Evolutionary conservation across 2,888 invertebrate genomes (phyloP).

Genomic region (Metopia argyrocephala): DNA sequence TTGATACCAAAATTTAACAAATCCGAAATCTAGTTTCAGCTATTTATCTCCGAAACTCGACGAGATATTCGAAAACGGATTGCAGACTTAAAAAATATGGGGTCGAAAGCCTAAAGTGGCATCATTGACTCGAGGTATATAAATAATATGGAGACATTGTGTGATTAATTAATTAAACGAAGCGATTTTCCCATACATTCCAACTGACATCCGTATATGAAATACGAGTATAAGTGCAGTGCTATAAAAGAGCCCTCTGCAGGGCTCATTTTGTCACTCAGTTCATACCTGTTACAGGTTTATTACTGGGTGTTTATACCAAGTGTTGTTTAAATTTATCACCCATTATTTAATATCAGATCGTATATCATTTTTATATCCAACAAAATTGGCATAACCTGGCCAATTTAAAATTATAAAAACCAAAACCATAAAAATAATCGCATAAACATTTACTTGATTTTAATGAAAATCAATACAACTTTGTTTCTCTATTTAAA

Average conservation of each 20-base stretch:
- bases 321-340: not conserved
- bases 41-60: too few species aligned
- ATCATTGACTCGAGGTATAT: too few species aligned
- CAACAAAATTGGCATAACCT: not conserved
- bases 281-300: not conserved
- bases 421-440: not conserved
- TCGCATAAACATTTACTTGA: not conserved
- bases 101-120: too few species aligned
- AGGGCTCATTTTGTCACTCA: not conserved
- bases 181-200: too few species aligned
- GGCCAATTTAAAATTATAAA: not conserved
- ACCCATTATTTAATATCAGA: not conserved
- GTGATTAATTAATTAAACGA: too few species aligned
- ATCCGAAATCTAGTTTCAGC: too few species aligned
- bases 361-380: too few species aligned
- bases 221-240: not conserved
- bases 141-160: too few species aligned
- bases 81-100: too few species aligned
- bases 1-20: too few species aligned
- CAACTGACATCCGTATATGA: too few species aligned
- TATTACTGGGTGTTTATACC: not conserved
- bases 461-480: not conserved
- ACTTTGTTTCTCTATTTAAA: not conserved
- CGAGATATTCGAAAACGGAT: too few species aligned
- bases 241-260: not conserved